These are phyloP conservation scores for Gorsachius magnificus DNA, from an alignment of 2,797 vertebrate genomes.

Conservation along the genomic window DNA sequence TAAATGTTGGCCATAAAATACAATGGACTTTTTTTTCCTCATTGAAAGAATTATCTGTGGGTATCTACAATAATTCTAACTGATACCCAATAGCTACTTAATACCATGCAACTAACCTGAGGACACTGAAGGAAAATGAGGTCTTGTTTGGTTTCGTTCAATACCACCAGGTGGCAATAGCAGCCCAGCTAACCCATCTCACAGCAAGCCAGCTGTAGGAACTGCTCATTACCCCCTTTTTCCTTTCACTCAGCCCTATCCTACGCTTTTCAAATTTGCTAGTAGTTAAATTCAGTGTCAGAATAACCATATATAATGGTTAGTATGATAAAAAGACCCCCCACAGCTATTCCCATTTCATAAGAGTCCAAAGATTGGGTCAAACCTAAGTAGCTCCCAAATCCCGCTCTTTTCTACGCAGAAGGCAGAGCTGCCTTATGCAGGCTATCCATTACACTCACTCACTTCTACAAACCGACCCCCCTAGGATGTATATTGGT, in stretches of 20 bases:
- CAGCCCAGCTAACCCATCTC: not conserved
- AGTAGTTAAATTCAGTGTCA: not conserved
- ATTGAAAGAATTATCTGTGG: not conserved
- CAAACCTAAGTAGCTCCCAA: not conserved
- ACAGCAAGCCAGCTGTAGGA: accelerated
- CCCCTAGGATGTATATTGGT: accelerated
- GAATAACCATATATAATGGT: not conserved
- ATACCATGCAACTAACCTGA: accelerated
- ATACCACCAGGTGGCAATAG: conserved; percentile 67
- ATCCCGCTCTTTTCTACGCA: not conserved
- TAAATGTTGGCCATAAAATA: not conserved
- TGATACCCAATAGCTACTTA: not conserved
- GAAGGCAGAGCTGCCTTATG: accelerated
- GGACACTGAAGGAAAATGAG: not conserved
- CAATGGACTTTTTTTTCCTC: not conserved
- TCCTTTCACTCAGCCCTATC: not conserved
- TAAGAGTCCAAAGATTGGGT: not conserved
- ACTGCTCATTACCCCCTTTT: accelerated
- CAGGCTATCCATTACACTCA: not conserved
- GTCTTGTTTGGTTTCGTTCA: not conserved
- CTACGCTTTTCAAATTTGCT: not conserved
- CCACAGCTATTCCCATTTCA: not conserved
- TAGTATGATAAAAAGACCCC: not conserved
- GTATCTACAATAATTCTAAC: not conserved
- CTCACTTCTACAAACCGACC: not conserved